Evolutionary conservation across 2,888 invertebrate species (phyloP), one percentile per base, ranked within the genome.

Genomic region (Helobdella robusta): DNA sequence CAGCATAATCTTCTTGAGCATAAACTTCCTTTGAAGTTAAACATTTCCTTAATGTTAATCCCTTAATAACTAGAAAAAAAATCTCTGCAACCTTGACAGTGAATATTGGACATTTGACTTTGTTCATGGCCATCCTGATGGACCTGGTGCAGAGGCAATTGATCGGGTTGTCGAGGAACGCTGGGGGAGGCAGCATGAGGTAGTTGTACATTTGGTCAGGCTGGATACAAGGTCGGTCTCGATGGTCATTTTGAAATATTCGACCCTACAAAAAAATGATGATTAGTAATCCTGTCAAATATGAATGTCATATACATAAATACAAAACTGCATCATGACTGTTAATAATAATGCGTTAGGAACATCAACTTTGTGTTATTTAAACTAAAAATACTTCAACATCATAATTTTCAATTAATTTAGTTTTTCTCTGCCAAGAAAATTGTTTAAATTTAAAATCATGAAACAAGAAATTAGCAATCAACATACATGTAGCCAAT

Each of bases 121-220:
- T 99, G 81, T 99, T 99, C 65, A 95, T 97, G 8, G 98, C 97
- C n/a, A 95, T 93, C 81, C 98, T 89, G 6, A 98, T 95, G 81
- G 95, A 97, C 75, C 93, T 84, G 11, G 84, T 78, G 15, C 76
- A 76, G 2, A 83, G 91, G 71, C 94, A 90, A 83, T 98, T 98
- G 72, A 92, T 92, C 2, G 97, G 91, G 81, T 92, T 92, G 77
- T 97, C 91, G 60, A 88, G 85, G 77, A 91, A 89, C 73, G 89
- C 88, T n/a, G 89, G 87, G 2, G 97, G 97, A 48, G 97, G 97
- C 76, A 91, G 83, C 75, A 97, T 82, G 78, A 81, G 73, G 48
- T 75, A 72, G 40, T 36, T 89, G 79, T 95, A 98, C 81, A 93
- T 89, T 64, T 89, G 87, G 80, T 98, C 97, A 1, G 97, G 94